Percentiles rank a stretch among this genome's conserved stretches.
phyloP scores from a whole-genome alignment of 1,140 invertebrate genomes.

The Ctenoplectra terminalis region DNA sequence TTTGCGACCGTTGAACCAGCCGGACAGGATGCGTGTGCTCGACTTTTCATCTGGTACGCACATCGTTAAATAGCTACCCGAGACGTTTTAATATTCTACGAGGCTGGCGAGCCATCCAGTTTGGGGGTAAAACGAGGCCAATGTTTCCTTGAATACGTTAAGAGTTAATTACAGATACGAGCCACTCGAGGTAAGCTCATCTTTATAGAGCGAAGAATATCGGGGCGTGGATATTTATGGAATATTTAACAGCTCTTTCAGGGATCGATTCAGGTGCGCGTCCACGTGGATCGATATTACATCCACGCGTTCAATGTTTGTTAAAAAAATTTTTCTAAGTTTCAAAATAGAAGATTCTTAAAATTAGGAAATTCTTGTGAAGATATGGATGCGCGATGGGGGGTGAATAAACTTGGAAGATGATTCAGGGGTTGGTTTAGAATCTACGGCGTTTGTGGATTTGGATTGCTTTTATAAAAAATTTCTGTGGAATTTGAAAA shows the following conservation, averaged over 20 bases:
- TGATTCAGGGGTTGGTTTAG: too few relatives aligned
- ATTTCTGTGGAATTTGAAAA: too few relatives aligned
- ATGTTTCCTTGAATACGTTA: conserved; percentile 44
- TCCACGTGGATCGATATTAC: too few relatives aligned
- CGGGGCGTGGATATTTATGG: neutral
- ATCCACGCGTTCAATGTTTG: too few relatives aligned
- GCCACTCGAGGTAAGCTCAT: conserved; percentile 11
- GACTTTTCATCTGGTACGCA: conserved; percentile 44
- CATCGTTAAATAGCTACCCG: conserved; percentile 34
- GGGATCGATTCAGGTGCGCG: neutral
- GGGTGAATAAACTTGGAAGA: too few relatives aligned
- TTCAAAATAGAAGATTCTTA: too few relatives aligned
- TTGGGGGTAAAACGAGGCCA: conserved; percentile 27
- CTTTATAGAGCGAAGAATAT: neutral
- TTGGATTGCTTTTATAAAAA: too few relatives aligned
- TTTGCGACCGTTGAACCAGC: conserved; percentile 74
- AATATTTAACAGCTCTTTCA: neutral
- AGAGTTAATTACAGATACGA: conserved; percentile 24
- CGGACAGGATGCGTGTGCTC: conserved; percentile 61
- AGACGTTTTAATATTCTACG: conserved; percentile 42
- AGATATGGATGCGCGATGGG: too few relatives aligned
- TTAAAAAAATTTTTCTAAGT: too few relatives aligned
- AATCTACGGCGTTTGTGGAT: too few relatives aligned
- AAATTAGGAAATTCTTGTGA: too few relatives aligned
- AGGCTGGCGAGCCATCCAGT: conserved; percentile 25